Evolutionary conservation across 2,888 invertebrate genomes (phyloP).

Genomic region (Philereme vetulata): DNA sequence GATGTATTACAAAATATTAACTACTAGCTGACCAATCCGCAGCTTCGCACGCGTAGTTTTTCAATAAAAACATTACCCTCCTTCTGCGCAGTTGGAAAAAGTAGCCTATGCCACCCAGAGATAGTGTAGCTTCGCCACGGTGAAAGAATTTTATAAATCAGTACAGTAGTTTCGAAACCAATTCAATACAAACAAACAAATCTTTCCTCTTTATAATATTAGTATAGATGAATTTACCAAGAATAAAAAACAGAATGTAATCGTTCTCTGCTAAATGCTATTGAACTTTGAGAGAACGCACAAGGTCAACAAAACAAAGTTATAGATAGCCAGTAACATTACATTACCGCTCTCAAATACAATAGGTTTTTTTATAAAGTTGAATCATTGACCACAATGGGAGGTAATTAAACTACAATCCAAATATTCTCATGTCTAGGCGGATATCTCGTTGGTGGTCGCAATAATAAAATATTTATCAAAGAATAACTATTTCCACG

Average conservation of each 20-base stretch:
- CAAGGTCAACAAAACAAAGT: conserved; percentile 39
- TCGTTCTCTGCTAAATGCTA: conserved; percentile 22
- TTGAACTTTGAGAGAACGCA: conserved; percentile 34
- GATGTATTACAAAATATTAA: too few species aligned
- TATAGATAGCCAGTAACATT: conserved; percentile 32
- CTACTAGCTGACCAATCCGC: too few species aligned
- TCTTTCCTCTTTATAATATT: too few species aligned
- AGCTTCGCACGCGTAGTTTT: too few species aligned
- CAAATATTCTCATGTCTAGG: conserved; percentile 75
- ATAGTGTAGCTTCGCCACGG: too few species aligned
- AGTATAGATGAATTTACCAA: too few species aligned
- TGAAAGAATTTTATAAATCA: too few species aligned
- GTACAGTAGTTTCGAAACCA: too few species aligned
- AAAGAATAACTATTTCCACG: conserved; percentile 43
- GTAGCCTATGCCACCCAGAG: too few species aligned
- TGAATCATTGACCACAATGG: conserved; percentile 71
- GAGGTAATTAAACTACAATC: conserved; percentile 80
- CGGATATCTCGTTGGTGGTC: conserved; percentile 77
- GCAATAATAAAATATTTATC: conserved; percentile 60
- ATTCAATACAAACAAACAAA: too few species aligned
- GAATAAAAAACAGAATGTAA: not conserved
- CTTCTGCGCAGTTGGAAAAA: too few species aligned
- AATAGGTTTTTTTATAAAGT: conserved; percentile 43
- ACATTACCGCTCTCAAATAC: conserved; percentile 32
- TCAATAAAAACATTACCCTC: too few species aligned